Evolutionary conservation across 1,140 invertebrate genomes (phyloP).

Genomic region (Drosophila albomicans): DNA sequence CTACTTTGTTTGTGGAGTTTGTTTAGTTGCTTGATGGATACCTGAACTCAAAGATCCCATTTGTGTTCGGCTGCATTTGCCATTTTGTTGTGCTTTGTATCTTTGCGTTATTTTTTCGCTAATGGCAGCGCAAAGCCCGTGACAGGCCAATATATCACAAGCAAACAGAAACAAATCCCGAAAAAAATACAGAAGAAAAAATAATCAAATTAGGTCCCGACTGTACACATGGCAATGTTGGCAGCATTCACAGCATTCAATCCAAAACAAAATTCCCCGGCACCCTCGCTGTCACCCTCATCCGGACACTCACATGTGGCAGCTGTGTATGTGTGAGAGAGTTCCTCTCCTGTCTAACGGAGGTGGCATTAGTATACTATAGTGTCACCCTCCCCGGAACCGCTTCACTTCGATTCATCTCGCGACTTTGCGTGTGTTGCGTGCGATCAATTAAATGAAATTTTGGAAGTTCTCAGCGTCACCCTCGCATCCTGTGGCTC

Average conservation of each 20-base stretch:
- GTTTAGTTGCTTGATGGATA: conserved; percentile 16
- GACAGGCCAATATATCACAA: conserved; percentile 46
- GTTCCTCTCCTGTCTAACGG: conserved; percentile 34
- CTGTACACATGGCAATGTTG: conserved; percentile 45
- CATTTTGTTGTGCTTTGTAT: conserved; percentile 26
- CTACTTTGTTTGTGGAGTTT: neutral
- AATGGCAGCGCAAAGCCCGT: conserved; percentile 29
- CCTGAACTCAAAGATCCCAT: conserved; percentile 3
- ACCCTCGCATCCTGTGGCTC: conserved; percentile 40
- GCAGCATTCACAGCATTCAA: conserved; percentile 21
- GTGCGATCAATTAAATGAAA: conserved; percentile 72
- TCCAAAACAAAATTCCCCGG: conserved; percentile 42
- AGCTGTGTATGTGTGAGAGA: conserved; percentile 27
- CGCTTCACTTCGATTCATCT: conserved; percentile 28
- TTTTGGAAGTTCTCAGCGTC: conserved; percentile 43
- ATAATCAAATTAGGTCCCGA: conserved; percentile 54
- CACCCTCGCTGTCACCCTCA: conserved; percentile 51
- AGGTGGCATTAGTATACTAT: conserved; percentile 22
- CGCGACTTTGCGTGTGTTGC: conserved; percentile 40
- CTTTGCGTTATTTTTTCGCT: conserved; percentile 18
- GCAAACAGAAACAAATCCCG: conserved; percentile 18
- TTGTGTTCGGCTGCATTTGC: conserved; percentile 21
- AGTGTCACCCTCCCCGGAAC: conserved; percentile 34
- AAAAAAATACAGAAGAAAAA: conserved; percentile 24
- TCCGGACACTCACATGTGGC: conserved; percentile 23